Percentiles rank a stretch among this genome's conserved stretches.
phyloP scores from a whole-genome alignment of 2,113 vertebrate species.

The Centropus bengalensis region DNA sequence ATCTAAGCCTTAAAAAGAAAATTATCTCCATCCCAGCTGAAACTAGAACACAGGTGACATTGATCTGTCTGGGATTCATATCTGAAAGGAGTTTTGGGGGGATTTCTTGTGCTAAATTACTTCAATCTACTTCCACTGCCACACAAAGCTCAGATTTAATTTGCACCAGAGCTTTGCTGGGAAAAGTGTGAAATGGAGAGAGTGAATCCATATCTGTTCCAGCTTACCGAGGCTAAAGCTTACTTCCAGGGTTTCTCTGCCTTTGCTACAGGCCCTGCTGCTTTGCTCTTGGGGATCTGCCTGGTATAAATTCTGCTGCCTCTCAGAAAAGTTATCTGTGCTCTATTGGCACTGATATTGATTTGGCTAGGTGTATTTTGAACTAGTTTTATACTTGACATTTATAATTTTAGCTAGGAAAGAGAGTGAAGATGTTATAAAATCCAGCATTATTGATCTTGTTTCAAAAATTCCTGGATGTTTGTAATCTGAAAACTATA shows the following conservation, averaged over 20 bases:
- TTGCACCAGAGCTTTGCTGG: not conserved
- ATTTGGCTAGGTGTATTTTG: not conserved
- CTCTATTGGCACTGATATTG: not conserved
- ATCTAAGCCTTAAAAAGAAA: too few species aligned
- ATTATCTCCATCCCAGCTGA: too few species aligned
- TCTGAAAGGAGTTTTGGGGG: not conserved
- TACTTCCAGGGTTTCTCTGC: not conserved
- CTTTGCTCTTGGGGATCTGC: not conserved
- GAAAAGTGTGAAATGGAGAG: not conserved
- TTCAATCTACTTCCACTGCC: not conserved
- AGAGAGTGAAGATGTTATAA: not conserved
- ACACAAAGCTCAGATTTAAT: not conserved
- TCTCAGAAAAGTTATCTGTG: not conserved
- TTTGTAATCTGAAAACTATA: not conserved
- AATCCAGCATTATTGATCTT: not conserved
- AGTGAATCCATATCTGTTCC: not conserved
- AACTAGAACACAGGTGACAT: not conserved
- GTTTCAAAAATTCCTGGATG: not conserved
- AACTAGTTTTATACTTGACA: not conserved
- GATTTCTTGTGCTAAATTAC: not conserved
- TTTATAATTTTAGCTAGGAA: not conserved
- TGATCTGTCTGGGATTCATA: not conserved
- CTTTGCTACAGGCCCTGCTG: fast-evolving
- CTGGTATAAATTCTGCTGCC: not conserved
- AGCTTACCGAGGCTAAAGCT: not conserved